Evolutionary conservation across 2,113 vertebrate species (phyloP), one percentile per base, ranked within the genome.

Genomic region (Burhinus bistriatus): DNA sequence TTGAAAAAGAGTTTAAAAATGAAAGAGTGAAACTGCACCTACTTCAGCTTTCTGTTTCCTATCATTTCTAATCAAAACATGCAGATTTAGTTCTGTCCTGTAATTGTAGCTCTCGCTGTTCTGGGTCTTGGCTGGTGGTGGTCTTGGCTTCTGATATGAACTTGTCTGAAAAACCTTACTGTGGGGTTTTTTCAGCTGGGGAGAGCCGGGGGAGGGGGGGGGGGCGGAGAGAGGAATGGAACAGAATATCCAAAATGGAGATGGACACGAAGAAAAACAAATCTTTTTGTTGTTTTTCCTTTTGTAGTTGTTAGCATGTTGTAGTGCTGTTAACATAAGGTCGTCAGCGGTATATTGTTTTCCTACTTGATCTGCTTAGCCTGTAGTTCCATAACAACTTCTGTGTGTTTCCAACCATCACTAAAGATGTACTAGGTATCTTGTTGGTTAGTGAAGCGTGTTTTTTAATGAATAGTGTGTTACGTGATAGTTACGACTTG

Each of bases 11-110:
- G 54, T 29, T 96, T 42, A 42, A 44, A 68, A 59, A 45, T 19
- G 23, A 12, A 32, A 19, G 36, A 45, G 29, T 44, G 30, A 58
- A 88, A 52, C 40, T 57, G 6, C 40, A 61, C 27, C 55, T 83
- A 4, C 36, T 87, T 85, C 34, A 70, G 1, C 32, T 80, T 73
- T 12, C 42, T 47, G 52, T 64, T 87, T 64, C 64, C 26, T 66
- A 0, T 65, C 0, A 11, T 27, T 80, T 66, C 42, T 62, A 10
- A 52, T 42, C 51, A 42, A 45, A 62, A 12, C 5, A 0, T 13
- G 3, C 77, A 47, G 42, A 1, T 11, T 62, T 45, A 8, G 6
- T 49, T 51, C 80, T 94, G 49, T 18, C 30, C 88, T 84, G 26
- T 14, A 15, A 1, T 3, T 11, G 38, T 30, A 15, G 59, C 52